Percentiles rank a stretch among this genome's conserved stretches.
phyloP scores from a whole-genome alignment of 2,113 vertebrate genomes.

The Nannobrachium achirus region DNA sequence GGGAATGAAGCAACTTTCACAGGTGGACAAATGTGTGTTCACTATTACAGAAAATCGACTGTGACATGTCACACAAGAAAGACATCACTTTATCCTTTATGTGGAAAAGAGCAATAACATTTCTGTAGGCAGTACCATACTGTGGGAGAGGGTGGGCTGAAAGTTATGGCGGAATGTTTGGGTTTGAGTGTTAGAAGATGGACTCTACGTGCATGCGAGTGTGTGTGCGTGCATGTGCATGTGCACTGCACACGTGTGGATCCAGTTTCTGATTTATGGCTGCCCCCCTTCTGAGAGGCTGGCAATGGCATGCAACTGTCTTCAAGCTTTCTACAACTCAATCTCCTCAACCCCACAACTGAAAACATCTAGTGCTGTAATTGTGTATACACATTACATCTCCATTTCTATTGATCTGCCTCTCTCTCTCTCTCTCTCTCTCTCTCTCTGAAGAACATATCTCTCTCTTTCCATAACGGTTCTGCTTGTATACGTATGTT shows the following conservation, averaged over 20 bases:
- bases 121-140: too few species aligned
- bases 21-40: too few species aligned
- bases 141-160: not conserved
- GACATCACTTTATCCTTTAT: too few species aligned
- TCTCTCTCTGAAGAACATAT: not conserved
- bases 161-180: not conserved
- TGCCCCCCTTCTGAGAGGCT: conserved; percentile 15
- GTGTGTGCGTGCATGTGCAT: conserved; percentile 11
- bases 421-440: conserved; percentile 1
- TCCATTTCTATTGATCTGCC: conserved; percentile 2
- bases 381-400: conserved; percentile 18
- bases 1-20: too few species aligned
- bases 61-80: too few species aligned
- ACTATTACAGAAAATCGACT: too few species aligned
- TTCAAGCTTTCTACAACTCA: conserved; percentile 17
- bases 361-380: conserved; percentile 21
- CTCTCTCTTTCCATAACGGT: not conserved
- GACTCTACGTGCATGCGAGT: conserved; percentile 16
- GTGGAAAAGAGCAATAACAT: too few species aligned
- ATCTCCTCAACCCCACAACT: conserved; percentile 5
- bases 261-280: conserved; percentile 50
- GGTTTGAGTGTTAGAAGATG: conserved; percentile 3
- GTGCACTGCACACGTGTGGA: conserved; percentile 13
- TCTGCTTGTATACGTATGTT: not conserved
- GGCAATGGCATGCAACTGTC: conserved; percentile 20